phyloP scores from a whole-genome alignment of 1,140 invertebrate genomes.

The Galleria mellonella region DNA sequence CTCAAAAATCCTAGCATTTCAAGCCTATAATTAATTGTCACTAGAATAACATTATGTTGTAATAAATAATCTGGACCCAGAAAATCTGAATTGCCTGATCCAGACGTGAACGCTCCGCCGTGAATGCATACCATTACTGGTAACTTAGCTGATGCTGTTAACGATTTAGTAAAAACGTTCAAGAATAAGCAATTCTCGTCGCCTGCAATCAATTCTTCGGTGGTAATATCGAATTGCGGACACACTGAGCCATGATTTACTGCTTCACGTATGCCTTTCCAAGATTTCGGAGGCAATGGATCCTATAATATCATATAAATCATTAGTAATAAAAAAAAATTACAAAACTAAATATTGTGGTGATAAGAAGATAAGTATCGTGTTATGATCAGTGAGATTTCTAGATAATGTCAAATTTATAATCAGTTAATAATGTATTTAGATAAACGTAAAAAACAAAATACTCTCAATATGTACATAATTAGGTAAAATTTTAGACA shows the following conservation, averaged over 20 bases:
- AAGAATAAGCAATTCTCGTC: constrained; percentile 76
- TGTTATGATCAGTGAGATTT: too few relatives aligned
- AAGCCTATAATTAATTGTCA: constrained; percentile 77
- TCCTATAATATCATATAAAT: constrained; percentile 3
- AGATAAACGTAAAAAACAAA: too few relatives aligned
- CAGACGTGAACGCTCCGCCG: constrained; percentile 78
- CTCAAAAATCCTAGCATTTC: constrained; percentile 65
- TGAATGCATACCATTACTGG: constrained; percentile 78
- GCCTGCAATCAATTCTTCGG: constrained; percentile 19
- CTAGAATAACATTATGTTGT: constrained; percentile 76
- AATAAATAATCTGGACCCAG: constrained; percentile 78
- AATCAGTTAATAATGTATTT: too few relatives aligned
- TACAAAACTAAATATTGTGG: too few relatives aligned
- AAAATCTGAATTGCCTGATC: constrained; percentile 65
- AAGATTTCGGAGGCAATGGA: constrained; percentile 29
- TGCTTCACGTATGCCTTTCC: constrained; percentile 67
- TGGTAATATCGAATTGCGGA: constrained; percentile 36
- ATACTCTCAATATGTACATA: too few relatives aligned
- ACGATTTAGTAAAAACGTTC: constrained; percentile 76
- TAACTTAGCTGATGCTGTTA: constrained; percentile 17
- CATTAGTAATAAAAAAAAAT: background rate
- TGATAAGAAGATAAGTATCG: too few relatives aligned
- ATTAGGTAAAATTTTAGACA: too few relatives aligned
- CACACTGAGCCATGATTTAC: constrained; percentile 45
- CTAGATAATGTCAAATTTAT: too few relatives aligned